Percentiles rank a stretch among this genome's conserved stretches.
phyloP scores from a whole-genome alignment of 1,140 invertebrate genomes.

The Pseudomyrmex sp. region DNA sequence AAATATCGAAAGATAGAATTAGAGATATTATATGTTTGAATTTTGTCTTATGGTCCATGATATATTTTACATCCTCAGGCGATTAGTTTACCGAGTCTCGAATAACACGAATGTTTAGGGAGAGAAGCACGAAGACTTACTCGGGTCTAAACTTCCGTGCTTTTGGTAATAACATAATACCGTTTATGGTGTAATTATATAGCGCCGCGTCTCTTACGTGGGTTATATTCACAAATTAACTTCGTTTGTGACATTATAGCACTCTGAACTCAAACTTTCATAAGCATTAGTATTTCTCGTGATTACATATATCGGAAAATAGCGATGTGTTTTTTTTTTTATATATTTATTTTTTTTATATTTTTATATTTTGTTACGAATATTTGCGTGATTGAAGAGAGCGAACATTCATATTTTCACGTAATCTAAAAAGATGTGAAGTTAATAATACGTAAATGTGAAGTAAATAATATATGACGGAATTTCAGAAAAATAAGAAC shows the following conservation, averaged over 20 bases:
- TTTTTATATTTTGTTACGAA: neutral
- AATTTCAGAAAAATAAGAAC: neutral
- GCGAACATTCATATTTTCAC: neutral
- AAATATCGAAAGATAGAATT: neutral
- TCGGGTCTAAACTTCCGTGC: constrained; percentile 31
- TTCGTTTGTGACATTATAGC: constrained; percentile 28
- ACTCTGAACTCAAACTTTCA: constrained; percentile 21
- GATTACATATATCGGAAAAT: neutral
- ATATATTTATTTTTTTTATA: neutral
- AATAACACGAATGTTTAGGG: constrained; percentile 34
- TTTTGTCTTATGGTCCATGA: constrained; percentile 13
- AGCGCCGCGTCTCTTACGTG: constrained; percentile 17
- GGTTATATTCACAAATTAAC: constrained; percentile 38
- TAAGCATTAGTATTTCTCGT: neutral
- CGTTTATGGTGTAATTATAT: constrained; percentile 30
- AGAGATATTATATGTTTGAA: neutral
- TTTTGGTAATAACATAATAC: constrained; percentile 41
- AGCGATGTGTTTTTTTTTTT: neutral
- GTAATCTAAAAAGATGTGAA: neutral
- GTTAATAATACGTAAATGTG: neutral
- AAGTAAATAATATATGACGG: neutral
- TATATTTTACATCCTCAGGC: constrained; percentile 3
- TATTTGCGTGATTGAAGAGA: neutral
- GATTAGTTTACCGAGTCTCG: constrained; percentile 16
- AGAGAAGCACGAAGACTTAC: constrained; percentile 32